Evolutionary conservation across 2,888 invertebrate genomes (phyloP), one percentile per base, ranked within the genome.

Genomic region (Alloplasta piceator): DNA sequence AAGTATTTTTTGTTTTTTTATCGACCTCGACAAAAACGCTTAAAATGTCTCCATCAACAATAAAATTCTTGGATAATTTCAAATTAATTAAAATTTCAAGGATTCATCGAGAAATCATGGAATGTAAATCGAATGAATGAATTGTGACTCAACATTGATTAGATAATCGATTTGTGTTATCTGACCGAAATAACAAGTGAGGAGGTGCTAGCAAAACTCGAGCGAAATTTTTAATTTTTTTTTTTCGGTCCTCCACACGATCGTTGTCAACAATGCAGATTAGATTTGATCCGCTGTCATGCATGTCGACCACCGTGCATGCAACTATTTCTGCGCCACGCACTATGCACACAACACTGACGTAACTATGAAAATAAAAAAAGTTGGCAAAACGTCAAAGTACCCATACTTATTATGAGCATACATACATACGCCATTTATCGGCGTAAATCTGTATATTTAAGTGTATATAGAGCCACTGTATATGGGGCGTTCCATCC

Each of bases 261-360:
- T 12, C 12, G 16, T 5, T 7, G 10, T 50, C 67, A 46, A 67
- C 67, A 60, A 68, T 68, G 26, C 26, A 26, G 26, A 26, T 26
- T 26, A 52, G 67, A 60, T 61, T 60, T 38, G 60, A 61, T 67
- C 5, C 9, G 39, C 52, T 12, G 67, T 68, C 75, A 75, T 52
- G 67, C 75, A 61, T 68, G 16, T 16, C 60, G 67, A 68, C 52
- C 75, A 36, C 16, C 52, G 60, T 43, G 41, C 58, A 39, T 41
- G 50, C 50, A 61, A 61, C 67, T 50, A 60, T 75, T 75, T 75
- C 14, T 14, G 61, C 58, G 75, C 75, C 52, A 67, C 67, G 75
- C 67, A 52, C 67, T 61, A 43, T 68, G 67, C 67, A 38, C 67
- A 60, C 10, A 50, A 50, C 60, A 41, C 26, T 75, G 67, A 75